Evolutionary conservation across 1,140 invertebrate species (phyloP).

Genomic region (Monomorium pharaonis): DNA sequence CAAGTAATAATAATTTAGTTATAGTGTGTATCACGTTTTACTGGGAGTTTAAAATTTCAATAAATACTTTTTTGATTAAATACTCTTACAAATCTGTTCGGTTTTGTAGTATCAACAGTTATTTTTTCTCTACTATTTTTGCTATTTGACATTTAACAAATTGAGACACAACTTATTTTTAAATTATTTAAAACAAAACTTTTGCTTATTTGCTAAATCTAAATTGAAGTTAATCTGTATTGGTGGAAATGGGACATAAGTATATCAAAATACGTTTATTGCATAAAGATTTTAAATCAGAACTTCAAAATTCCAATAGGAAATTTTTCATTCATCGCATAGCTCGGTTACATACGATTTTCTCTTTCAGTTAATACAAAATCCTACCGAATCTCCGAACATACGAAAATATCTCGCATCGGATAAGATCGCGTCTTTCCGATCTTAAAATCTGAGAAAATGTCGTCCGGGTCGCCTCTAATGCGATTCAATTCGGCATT

Average conservation of each 20-base stretch:
- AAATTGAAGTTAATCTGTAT: too few relatives aligned
- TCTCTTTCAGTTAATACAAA: not conserved
- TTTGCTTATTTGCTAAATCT: too few relatives aligned
- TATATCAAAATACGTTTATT: not conserved
- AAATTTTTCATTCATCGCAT: not conserved
- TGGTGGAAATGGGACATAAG: too few relatives aligned
- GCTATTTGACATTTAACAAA: not conserved
- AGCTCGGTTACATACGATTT: not conserved
- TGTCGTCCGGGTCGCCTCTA: slow-evolving; percentile 47
- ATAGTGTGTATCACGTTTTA: too few relatives aligned
- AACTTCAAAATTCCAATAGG: not conserved
- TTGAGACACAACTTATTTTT: not conserved
- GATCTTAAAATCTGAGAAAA: slow-evolving; percentile 52
- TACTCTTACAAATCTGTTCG: not conserved
- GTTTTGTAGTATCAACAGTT: not conserved
- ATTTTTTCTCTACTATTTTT: not conserved
- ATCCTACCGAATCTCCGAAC: slow-evolving; percentile 5
- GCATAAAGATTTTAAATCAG: not conserved
- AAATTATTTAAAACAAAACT: not conserved
- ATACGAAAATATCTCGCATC: slow-evolving; percentile 28
- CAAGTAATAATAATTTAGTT: too few relatives aligned
- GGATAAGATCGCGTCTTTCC: slow-evolving; percentile 41
- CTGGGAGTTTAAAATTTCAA: too few relatives aligned
- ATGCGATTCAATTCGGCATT: slow-evolving; percentile 67
- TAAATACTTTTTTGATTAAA: too few relatives aligned